These are phyloP conservation scores for Caradrina kadenii DNA, from an alignment of 2,888 invertebrate genomes.

Conservation along the genomic window DNA sequence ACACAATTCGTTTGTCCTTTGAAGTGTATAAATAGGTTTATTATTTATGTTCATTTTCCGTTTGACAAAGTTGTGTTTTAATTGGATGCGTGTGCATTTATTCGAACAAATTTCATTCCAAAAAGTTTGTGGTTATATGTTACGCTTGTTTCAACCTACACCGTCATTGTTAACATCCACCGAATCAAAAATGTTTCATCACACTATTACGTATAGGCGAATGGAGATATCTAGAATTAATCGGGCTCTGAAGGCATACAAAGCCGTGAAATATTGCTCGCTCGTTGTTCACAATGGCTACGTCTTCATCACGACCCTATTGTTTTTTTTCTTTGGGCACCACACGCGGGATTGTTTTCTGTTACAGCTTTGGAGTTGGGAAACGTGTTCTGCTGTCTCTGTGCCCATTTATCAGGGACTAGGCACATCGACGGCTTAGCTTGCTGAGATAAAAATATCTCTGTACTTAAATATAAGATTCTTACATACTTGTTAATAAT, in stretches of 20 bases:
- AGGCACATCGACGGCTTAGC: slow-evolving; percentile 68
- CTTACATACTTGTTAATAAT: slow-evolving; percentile 66
- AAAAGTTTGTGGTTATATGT: slow-evolving; percentile 66
- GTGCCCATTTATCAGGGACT: slow-evolving; percentile 79
- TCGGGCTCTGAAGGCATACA: slow-evolving; percentile 88
- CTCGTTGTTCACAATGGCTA: slow-evolving; percentile 90
- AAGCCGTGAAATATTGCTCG: slow-evolving; percentile 89
- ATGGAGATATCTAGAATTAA: slow-evolving; percentile 91
- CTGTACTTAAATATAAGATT: slow-evolving; percentile 63
- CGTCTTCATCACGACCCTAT: slow-evolving; percentile 90
- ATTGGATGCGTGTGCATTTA: slow-evolving; percentile 42
- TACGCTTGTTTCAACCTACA: slow-evolving; percentile 75
- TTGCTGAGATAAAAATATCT: slow-evolving; percentile 71
- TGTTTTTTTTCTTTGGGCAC: slow-evolving; percentile 88
- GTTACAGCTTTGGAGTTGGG: slow-evolving; percentile 81
- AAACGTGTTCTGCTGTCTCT: slow-evolving; percentile 84
- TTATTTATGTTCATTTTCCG: slow-evolving; percentile 59
- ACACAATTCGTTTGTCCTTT: slow-evolving; percentile 68
- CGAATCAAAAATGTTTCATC: slow-evolving; percentile 88
- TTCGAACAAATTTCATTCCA: slow-evolving; percentile 52
- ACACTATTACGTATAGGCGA: slow-evolving; percentile 85
- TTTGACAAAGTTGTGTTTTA: slow-evolving; percentile 54
- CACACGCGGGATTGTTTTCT: slow-evolving; percentile 87
- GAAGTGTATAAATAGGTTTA: slow-evolving; percentile 63
- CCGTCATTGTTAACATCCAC: slow-evolving; percentile 77